These are phyloP conservation scores for Drosophila planitibia DNA, from an alignment of 2,888 invertebrate genomes.

Conservation along the genomic window DNA sequence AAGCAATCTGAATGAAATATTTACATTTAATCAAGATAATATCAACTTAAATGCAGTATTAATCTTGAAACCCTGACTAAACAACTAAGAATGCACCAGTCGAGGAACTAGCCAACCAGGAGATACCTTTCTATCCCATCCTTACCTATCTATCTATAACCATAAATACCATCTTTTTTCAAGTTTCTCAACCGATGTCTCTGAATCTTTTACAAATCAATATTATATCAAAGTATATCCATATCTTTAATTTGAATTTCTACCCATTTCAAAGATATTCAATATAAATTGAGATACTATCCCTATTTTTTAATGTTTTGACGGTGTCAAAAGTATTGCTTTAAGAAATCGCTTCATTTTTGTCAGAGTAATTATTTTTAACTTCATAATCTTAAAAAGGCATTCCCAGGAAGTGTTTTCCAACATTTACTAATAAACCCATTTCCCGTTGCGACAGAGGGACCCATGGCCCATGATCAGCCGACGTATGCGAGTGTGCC, in stretches of 20 bases:
- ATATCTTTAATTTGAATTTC: too few species aligned
- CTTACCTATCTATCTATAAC: neutral
- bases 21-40: neutral
- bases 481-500: constrained; percentile 97
- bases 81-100: too few species aligned
- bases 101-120: too few species aligned
- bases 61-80: too few species aligned
- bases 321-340: too few species aligned
- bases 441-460: constrained; percentile 88
- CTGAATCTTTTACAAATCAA: neutral
- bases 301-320: too few species aligned
- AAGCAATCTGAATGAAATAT: neutral
- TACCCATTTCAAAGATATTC: too few species aligned
- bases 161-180: neutral
- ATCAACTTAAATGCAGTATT: neutral
- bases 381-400: neutral
- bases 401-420: neutral
- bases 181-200: neutral
- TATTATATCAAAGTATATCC: too few species aligned
- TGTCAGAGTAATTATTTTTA: too few species aligned
- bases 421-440: neutral
- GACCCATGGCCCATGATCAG: constrained; percentile 97
- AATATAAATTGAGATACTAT: too few species aligned
- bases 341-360: too few species aligned
- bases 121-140: neutral